Evolutionary conservation across 2,888 invertebrate species (phyloP), one percentile per base, ranked within the genome.

Genomic region (Pocota personata): DNA sequence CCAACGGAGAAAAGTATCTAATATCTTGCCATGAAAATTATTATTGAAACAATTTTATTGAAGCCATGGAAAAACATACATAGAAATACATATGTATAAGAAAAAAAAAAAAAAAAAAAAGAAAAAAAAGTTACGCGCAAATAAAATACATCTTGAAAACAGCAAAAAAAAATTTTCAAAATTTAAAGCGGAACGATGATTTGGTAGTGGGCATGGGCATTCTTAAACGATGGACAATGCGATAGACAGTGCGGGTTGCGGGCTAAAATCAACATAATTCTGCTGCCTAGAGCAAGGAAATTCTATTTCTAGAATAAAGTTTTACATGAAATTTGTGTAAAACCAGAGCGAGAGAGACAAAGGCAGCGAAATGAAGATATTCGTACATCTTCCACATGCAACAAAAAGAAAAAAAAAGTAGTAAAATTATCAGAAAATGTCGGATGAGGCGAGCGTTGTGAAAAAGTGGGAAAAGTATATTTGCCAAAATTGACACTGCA

Each of bases 281-380:
- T 30, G 71, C 40, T 80, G 52, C 76, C 60, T 76, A 77, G 76
- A 80, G 77, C 76, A 86, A 72, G 77, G 72, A 77, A 82, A 72
- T 77, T 86, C 86, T 86, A 86, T 86, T 86, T 86, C 82, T 67
- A 86, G 86, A 80, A 67, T 30, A 76, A 55, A 60, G 58, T 75
- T 69, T 62, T 84, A 77, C 84, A 75, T 58, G 57, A 46, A 62
- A 64, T 58, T 76, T 71, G 64, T 71, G 64, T 76, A 66, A 79
- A 46, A 71, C 19, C 35, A 57, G 58, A 55, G 40, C 46, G 55
- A 37, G 43, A 50, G 35, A 57, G 60, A 43, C 14, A 48, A 40
- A 24, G 6, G 6, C 48, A 37, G 1, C 6, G 43, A 37, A 32
- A 67, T 10, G 14, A 58, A 67, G 55, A 69, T 46, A 46, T 27